Evolutionary conservation across 2,797 vertebrate species (phyloP).

Genomic region (Prunella strophiata): DNA sequence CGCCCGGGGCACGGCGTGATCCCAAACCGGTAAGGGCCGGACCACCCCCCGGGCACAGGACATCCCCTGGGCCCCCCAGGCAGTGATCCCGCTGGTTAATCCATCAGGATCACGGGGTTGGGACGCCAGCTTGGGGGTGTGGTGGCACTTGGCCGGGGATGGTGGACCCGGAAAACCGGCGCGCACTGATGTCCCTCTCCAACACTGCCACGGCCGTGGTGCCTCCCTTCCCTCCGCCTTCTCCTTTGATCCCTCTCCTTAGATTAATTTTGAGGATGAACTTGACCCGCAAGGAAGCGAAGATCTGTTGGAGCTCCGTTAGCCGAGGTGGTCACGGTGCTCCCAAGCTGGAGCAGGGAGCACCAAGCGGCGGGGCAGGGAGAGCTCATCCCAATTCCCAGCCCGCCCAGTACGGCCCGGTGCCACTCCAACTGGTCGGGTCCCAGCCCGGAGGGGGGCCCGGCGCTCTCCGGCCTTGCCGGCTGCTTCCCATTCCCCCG

Average conservation of each 20-base stretch:
- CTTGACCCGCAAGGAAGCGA: background rate
- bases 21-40: background rate
- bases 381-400: background rate
- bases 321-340: background rate
- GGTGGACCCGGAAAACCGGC: background rate
- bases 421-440: fast-evolving
- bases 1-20: background rate
- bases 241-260: background rate
- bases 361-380: fast-evolving
- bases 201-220: background rate
- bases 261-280: background rate
- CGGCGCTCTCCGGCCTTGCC: background rate
- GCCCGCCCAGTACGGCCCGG: fast-evolving
- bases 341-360: background rate
- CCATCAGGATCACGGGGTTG: fast-evolving
- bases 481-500: background rate
- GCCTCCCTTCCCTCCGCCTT: background rate
- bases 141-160: background rate
- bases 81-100: background rate
- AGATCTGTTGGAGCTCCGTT: background rate
- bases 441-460: background rate
- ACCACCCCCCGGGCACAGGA: fast-evolving
- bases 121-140: background rate
- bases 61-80: background rate
- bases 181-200: background rate